Evolutionary conservation across 2,113 vertebrate genomes (phyloP).

Genomic region (Chiloscyllium plagiosum): DNA sequence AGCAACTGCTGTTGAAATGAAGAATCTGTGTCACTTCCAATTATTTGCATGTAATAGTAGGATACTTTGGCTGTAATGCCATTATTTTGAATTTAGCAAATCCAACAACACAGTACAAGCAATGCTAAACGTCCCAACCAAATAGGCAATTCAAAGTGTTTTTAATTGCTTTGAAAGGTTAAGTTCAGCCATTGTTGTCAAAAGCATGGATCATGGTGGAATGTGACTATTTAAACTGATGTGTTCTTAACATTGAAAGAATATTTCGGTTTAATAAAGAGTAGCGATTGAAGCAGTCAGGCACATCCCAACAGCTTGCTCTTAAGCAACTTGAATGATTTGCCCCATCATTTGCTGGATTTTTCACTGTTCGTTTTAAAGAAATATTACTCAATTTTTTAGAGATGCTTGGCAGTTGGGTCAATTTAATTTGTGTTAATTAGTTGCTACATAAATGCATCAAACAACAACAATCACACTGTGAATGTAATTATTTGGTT

Average conservation of each 20-base stretch:
- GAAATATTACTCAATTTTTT: not conserved
- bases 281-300: not conserved
- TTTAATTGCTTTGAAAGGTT: not conserved
- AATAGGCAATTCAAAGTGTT: not conserved
- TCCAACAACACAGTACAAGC: not conserved
- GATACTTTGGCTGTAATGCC: not conserved
- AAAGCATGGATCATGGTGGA: not conserved
- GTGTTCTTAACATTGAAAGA: not conserved
- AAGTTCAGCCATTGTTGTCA: not conserved
- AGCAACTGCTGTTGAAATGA: not conserved
- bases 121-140: not conserved
- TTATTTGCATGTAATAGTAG: not conserved
- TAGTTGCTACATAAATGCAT: not conserved
- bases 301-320: not conserved
- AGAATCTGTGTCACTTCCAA: not conserved
- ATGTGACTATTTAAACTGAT: not conserved
- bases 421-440: not conserved
- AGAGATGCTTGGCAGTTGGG: not conserved
- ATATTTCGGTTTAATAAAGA: not conserved
- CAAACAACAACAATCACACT: not conserved
- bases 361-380: not conserved
- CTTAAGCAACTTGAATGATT: not conserved
- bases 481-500: not conserved
- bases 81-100: not conserved
- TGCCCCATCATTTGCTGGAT: not conserved